Evolutionary conservation across 2,113 vertebrate genomes (phyloP), one percentile per base, ranked within the genome.

Genomic region (Heterocephalus glaber): DNA sequence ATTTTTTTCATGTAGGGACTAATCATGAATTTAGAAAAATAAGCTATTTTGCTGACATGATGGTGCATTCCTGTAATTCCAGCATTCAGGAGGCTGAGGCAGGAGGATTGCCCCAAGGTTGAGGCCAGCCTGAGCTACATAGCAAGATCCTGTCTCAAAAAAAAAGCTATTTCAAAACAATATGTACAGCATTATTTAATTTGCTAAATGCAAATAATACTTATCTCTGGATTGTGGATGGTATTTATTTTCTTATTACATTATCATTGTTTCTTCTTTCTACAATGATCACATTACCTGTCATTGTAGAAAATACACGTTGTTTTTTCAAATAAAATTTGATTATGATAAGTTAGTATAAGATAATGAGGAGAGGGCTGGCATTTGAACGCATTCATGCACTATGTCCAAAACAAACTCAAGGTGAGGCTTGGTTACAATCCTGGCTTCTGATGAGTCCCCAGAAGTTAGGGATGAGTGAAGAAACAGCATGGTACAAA

Each of bases 241-340:
- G 61, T 47, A 82, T 92, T 88, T 91, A n/a, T 72, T 88, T 92
- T 77, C 16, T 92, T 92, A 89, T 96, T 82, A 80, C 9, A 60
- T 96, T 79, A 83, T 85, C 44, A 70, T 72, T 86, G 14, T 65
- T 94, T 90, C 41, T 47, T 80, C 84, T 90, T 92, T 94, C 58
- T 92, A 92, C 19, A 65, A 61, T 44, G 68, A 95, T 91, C 90
- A 92, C 2, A 19, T 74, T 76, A 92, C 35, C 85, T 92, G 30
- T 38, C 74, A 52, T 38, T 77, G 26, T 66, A 77, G 56, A 93
- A 96, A 94, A 84, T 90, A 61, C 10, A 91, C 84, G 41, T 10
- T 85, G n/a, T 7, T 84, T 95, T 89, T 85, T 66, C 47, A 58
- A 93, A 95, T 74, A 89, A 92, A 96, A 92, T 90, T 79, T 96